Base-by-base conservation (phyloP, 2,888 invertebrate species). In the Carabus problematicus region DNA sequence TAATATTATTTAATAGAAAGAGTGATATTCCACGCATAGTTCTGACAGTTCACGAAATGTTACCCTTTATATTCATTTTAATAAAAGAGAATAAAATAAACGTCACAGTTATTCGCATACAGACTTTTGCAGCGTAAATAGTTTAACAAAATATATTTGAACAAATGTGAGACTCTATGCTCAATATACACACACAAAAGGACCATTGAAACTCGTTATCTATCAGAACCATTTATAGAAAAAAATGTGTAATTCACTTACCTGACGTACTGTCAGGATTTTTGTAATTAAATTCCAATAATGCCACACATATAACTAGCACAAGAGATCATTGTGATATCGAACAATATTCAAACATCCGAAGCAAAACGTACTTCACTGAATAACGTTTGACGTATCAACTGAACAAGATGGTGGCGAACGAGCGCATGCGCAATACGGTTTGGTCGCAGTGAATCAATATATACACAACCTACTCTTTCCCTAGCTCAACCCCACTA, bases 381-480 rank as follows among this genome's bases (percentile, higher is more conserved):
- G 12, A 42, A 12, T 18, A 8, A 67, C 52, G 56, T 60, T 67
- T 67, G 67, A 67, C 67, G 67, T 67, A 52, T 54, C 54, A 52
- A 67, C 67, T 67, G 60, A 47, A 49, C 67, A 67, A 67, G 52
- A 67, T 67, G 67, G 67, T 60, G 54, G 42, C 54, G 4, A 40
- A 59, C 54, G n/a, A 16, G 29, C 64, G 56, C 64, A 60, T 67
- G 67, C 67, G 67, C 67, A 54, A 6, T 49, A 12, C 7, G 8
- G 19, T 52, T 54, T 19, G 29, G 19, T 41, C 19, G 12, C 19
- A n/a, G 40, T 18, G 54, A 67, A 67, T 67, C 67, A 67, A 67
- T 67, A 67, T 60, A 67, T 52, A 60, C 18, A 29, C 40, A 29
- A 29, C 29, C 29, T 29, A 29, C 29, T 6, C 29, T 6, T 29